Evolutionary conservation across 2,888 invertebrate species (phyloP), one percentile per base, ranked within the genome.

Genomic region (Drosophila kambysellisi): DNA sequence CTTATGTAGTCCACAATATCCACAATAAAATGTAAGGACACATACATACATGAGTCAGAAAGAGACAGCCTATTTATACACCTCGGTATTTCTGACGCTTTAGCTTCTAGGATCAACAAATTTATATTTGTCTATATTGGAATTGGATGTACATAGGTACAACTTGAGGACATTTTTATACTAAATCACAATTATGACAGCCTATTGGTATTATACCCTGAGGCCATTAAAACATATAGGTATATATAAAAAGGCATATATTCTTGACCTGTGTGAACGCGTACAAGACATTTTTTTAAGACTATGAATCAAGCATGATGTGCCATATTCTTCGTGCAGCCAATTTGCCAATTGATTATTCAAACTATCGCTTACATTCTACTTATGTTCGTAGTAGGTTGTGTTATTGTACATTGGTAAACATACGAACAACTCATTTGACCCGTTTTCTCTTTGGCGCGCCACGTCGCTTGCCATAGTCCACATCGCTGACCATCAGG

Each of bases 401-500:
- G 5, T 20, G 3, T 20, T 41, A 41, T 41, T n/a, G 4, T n/a
- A n/a, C 2, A 17, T 50, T 29, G n/a, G 30, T 9, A 17, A n/a
- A 30, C 8, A 29, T 17, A 3, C 9, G 17, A 29, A 9, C 35
- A 25, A 41, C 17, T 56, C 58, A 75, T 53, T 75, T 71, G 20
- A 29, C 39, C n/a, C 76, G 74, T 51, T 66, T 74, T 2, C 74
- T 61, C 35, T 62, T 76, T 4, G 56, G 41, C 3, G 30, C 76
- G 0, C 61, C 66, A 2, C 86, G 76, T 17, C 86, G 84, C 39
- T 89, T 92, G 17, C 91, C 92, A 70, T 90, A 93, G 78, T 93
- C 93, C 39, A 93, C 86, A 61, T 92, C 90, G 46, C 92, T 92
- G 67, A 92, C 91, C 57, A 93, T 82, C 7, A 93, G 61, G 0